These are phyloP conservation scores for Oryctes rhinoceros DNA, from an alignment of 1,140 invertebrate species.

Conservation along the genomic window DNA sequence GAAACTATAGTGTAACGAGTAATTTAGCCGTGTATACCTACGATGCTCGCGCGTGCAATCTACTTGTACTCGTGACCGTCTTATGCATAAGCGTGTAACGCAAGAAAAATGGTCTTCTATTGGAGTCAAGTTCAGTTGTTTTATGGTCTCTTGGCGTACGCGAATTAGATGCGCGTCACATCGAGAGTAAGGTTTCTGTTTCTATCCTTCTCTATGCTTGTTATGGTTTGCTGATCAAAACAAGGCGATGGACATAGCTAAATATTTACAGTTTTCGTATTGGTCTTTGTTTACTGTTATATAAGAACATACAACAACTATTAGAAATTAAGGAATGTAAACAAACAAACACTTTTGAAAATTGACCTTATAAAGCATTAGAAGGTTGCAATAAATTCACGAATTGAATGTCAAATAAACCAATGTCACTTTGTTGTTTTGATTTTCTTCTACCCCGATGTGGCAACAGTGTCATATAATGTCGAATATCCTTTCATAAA, in stretches of 20 bases:
- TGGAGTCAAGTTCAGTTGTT: slow-evolving; percentile 34
- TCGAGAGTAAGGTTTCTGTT: background rate
- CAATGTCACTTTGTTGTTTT: no score
- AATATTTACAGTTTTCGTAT: background rate
- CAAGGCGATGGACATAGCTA: background rate
- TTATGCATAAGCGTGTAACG: slow-evolving; percentile 31
- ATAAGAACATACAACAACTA: no score
- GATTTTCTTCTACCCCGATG: no score
- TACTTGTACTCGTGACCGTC: slow-evolving; percentile 24
- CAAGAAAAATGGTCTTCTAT: slow-evolving; percentile 17
- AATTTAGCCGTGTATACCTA: background rate
- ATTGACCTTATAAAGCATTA: background rate
- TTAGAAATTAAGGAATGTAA: background rate
- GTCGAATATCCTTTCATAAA: no score
- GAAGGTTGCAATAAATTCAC: no score
- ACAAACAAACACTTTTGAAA: background rate
- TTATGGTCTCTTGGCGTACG: slow-evolving; percentile 11
- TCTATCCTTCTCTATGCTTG: background rate
- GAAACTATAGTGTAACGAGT: no score
- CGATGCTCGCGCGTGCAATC: background rate
- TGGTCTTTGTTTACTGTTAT: background rate
- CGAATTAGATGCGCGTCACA: slow-evolving; percentile 10
- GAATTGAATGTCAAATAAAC: no score
- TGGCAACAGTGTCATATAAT: no score
- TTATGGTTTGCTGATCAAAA: background rate